Base-by-base conservation (phyloP, 2,113 vertebrate species). In the Mus spicilegus region DNA sequence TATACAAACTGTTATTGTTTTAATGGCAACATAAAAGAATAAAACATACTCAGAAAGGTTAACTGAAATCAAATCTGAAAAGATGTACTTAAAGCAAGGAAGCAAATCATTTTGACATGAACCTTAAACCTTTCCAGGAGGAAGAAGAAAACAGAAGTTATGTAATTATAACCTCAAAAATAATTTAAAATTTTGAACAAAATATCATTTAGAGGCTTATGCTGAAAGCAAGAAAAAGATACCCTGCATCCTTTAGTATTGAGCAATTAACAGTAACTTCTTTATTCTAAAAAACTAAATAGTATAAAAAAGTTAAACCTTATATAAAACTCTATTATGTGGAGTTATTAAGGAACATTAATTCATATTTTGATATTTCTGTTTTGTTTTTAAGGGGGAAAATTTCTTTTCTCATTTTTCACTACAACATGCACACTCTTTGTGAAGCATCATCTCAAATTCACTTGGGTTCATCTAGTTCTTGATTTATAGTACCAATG, bases 331-430 rank as follows among this genome's bases (percentile, higher is more conserved):
- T 6, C 24, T 84, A 20, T 77, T 65, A 56, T 80, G 84, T n/a
- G n/a, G n/a, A n/a, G n/a, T n/a, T n/a, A n/a, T n/a, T n/a, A n/a
- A n/a, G n/a, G n/a, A n/a, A n/a, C 3, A 30, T 26, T 76, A 78
- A 49, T 73, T 96, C 63, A 6, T 1, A 76, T 73, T 92, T 87
- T 89, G 46, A 85, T 86, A 65, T 75, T 36, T 84, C 51, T 58
- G 5, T 63, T 58, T 81, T 51, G n/a, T 73, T 89, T 30, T 69
- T 67, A 85, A 39, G 14, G 7, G 7, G 46, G 19, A 93, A 90
- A 73, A 98, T 99, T 99, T 77, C 99, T 99, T 98, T 99, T 99
- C 96, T 99, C 99, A 86, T 99, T 99, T 42, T 99, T 98, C 97
- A 99, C 87, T 97, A 99, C 97, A 76, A 99, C 99, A 92, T 99